phyloP scores from a whole-genome alignment of 2,113 vertebrate genomes.

The Todiramphus saurophagus region DNA sequence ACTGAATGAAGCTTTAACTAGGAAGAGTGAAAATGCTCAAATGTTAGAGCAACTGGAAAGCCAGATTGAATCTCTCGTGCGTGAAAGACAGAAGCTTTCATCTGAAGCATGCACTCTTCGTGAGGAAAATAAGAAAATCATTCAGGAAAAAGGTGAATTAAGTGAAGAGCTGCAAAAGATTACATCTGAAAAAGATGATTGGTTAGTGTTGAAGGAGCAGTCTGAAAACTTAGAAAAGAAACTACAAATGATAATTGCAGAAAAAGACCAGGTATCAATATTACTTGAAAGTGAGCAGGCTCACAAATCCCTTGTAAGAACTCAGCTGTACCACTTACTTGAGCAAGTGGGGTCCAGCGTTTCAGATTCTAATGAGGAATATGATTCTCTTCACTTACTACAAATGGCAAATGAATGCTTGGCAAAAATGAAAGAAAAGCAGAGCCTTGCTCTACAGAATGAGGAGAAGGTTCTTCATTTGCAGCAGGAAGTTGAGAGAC shows the following conservation, averaged over 20 bases:
- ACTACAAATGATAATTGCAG: constrained; percentile 50
- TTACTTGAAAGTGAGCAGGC: constrained; percentile 63
- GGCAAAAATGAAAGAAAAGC: constrained; percentile 70
- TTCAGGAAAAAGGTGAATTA: constrained; percentile 62
- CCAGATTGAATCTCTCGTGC: constrained; percentile 68
- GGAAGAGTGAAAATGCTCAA: constrained; percentile 56
- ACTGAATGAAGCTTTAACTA: constrained; percentile 66
- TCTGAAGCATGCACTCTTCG: constrained; percentile 53
- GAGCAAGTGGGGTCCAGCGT: constrained; percentile 38
- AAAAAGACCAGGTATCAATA: constrained; percentile 64
- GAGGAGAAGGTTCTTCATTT: constrained; percentile 69
- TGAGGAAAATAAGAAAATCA: constrained; percentile 74
- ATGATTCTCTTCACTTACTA: constrained; percentile 66
- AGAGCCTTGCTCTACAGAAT: constrained; percentile 48
- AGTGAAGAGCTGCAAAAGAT: constrained; percentile 57
- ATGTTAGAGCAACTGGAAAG: constrained; percentile 62
- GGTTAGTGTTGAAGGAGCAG: constrained; percentile 49
- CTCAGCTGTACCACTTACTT: constrained; percentile 65
- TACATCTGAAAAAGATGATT: constrained; percentile 51
- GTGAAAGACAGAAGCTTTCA: constrained; percentile 71
- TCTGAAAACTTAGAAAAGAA: constrained; percentile 67
- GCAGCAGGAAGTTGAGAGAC: constrained; percentile 70
- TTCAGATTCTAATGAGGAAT: constrained; percentile 50
- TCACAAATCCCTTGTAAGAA: constrained; percentile 57
- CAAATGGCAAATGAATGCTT: constrained; percentile 60